Conservation (phyloP, 2,797 vertebrate genomes). For the Salmo trutta region DNA sequence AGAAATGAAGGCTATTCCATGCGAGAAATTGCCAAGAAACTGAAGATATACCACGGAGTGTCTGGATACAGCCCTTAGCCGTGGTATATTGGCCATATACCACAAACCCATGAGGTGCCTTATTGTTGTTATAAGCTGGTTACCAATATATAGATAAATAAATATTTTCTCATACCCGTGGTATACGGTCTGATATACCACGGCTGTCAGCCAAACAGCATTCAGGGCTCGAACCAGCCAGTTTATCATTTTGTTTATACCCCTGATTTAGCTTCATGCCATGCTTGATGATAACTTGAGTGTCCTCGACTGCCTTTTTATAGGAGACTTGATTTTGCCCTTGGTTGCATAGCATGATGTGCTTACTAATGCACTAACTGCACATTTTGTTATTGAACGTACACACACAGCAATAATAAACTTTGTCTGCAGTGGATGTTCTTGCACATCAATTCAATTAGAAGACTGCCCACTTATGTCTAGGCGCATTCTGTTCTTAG, state of each 20-base stretch:
- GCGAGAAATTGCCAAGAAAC: no score
- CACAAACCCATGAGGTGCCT: no score
- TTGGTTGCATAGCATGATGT: background rate
- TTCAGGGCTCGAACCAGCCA: background rate
- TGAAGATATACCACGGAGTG: no score
- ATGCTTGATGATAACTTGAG: slow-evolving; percentile 27
- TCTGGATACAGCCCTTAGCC: no score
- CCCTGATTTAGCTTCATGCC: slow-evolving; percentile 1
- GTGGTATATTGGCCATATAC: no score
- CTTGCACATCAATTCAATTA: slow-evolving; percentile 22
- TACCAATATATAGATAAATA: no score
- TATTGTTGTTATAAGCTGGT: no score
- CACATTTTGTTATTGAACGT: slow-evolving; percentile 7
- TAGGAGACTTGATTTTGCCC: slow-evolving; percentile 4
- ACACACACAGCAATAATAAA: background rate
- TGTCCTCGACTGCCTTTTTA: background rate
- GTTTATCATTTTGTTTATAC: slow-evolving; percentile 1
- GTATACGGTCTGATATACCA: no score
- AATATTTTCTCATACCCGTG: no score
- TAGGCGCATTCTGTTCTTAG: background rate
- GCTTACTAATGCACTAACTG: background rate
- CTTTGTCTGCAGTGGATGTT: slow-evolving; percentile 10
- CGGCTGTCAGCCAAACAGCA: background rate
- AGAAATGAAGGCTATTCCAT: no score
- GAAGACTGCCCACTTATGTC: slow-evolving; percentile 5